phyloP scores from a whole-genome alignment of 2,797 vertebrate genomes.

The Aphelocoma californica region DNA sequence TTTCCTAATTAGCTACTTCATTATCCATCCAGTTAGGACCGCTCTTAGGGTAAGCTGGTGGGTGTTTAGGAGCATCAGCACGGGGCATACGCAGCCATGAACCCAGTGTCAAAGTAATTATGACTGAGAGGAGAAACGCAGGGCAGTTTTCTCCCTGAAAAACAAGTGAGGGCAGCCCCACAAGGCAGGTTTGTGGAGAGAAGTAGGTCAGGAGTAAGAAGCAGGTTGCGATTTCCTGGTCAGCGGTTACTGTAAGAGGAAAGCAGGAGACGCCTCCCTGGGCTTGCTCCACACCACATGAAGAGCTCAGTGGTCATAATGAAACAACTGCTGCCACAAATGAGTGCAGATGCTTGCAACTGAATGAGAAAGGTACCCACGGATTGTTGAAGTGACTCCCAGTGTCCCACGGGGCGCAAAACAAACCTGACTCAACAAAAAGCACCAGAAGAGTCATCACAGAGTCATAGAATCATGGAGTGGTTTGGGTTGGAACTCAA shows the following conservation, averaged over 20 bases:
- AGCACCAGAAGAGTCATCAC: not conserved
- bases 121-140: not conserved
- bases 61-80: not conserved
- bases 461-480: not conserved
- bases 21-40: not conserved
- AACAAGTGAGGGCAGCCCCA: not conserved
- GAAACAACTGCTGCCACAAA: conserved; percentile 33
- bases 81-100: accelerated
- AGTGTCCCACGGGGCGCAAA: not conserved
- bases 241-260: conserved; percentile 1
- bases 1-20: not conserved
- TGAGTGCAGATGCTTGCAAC: not conserved
- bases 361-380: not conserved
- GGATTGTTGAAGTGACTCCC: not conserved
- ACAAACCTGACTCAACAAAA: accelerated
- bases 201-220: conserved; percentile 59
- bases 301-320: not conserved
- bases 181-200: not conserved
- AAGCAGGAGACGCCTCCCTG: not conserved
- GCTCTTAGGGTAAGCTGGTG: not conserved
- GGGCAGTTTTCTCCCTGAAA: not conserved
- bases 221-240: not conserved
- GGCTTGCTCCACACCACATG: conserved; percentile 6
- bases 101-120: not conserved
- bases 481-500: not conserved